Conservation (phyloP, 2,113 vertebrate genomes). For the Echinops telfairi region DNA sequence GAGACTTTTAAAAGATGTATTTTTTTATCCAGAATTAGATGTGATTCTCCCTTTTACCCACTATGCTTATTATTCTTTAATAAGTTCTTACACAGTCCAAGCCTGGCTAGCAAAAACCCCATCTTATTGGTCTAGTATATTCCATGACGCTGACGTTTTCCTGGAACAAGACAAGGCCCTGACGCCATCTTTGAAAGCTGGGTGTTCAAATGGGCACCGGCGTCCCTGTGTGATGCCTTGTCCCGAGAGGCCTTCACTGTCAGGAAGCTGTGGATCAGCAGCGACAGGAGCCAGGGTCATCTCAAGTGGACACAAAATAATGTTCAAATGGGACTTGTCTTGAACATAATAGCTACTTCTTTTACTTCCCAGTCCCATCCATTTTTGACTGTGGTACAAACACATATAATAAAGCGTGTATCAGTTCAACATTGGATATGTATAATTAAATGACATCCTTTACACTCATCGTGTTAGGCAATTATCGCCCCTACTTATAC, state of each 20-base stretch:
- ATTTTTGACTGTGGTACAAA: neutral
- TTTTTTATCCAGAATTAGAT: conserved; percentile 3
- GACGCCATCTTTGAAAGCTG: neutral
- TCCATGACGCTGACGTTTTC: neutral
- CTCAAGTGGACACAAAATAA: conserved; percentile 4
- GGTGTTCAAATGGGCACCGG: neutral
- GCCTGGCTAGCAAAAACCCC: neutral
- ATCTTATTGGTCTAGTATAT: neutral
- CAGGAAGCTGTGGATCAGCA: neutral
- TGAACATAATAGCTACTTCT: neutral
- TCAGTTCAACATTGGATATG: neutral
- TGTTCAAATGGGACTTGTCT: neutral
- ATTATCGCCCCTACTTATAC: neutral
- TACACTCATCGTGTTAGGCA: neutral
- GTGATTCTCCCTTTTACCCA: neutral
- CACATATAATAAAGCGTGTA: neutral
- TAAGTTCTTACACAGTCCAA: neutral
- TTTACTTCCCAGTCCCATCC: neutral
- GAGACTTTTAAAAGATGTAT: neutral
- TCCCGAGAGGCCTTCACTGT: neutral
- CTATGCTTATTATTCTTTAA: neutral
- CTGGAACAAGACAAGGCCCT: neutral
- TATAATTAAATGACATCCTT: neutral
- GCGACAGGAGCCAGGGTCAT: neutral
- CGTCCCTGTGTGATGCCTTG: neutral